Percentiles rank a stretch among this genome's conserved stretches.
phyloP scores from a whole-genome alignment of 2,113 vertebrate genomes.

The Ceuthmochares aereus region DNA sequence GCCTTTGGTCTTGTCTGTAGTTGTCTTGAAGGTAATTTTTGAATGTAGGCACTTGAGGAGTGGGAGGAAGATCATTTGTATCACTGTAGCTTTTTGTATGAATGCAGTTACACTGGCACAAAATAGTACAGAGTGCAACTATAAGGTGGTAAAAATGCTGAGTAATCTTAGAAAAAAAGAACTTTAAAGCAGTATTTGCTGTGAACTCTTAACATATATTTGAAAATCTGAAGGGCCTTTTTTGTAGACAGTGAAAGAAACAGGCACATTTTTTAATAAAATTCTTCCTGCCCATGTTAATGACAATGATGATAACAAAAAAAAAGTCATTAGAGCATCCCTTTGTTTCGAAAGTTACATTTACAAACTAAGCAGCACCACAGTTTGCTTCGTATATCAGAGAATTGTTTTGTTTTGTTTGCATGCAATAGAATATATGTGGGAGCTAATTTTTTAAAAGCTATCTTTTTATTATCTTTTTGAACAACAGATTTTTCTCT shows the following conservation, averaged over 20 bases:
- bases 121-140: neutral
- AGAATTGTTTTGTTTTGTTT: neutral
- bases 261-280: neutral
- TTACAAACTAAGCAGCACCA: neutral
- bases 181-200: neutral
- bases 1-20: neutral
- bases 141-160: neutral
- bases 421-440: neutral
- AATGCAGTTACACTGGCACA: neutral
- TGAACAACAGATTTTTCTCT: neutral
- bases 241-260: neutral
- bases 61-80: neutral
- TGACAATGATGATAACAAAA: neutral
- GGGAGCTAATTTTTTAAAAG: neutral
- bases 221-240: neutral
- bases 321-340: neutral
- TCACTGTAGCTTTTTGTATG: neutral
- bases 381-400: neutral
- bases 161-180: neutral
- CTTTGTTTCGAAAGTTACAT: neutral
- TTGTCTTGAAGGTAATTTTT: neutral
- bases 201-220: neutral
- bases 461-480: neutral
- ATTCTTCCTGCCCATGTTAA: neutral
- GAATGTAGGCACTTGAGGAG: neutral